Percentiles rank a stretch among this genome's conserved stretches.
Evolutionary conservation across 2,797 vertebrate species (phyloP).

Genomic region (Lacerta agilis): DNA sequence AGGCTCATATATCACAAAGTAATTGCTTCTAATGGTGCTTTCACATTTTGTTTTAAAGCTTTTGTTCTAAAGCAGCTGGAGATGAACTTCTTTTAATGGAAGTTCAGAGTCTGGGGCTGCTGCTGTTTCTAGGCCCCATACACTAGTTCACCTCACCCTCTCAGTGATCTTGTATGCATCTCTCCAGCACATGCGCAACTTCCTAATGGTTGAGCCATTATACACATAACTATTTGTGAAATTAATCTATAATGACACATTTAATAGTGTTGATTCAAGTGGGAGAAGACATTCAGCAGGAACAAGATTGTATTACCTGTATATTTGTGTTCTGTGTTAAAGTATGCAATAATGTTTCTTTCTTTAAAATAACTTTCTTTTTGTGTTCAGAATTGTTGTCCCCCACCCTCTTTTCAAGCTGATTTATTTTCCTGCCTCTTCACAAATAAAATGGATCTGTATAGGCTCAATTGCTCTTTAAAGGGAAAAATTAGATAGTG

Average conservation of each 20-base stretch:
- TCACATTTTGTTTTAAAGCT: too few species aligned
- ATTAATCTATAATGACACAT: not conserved
- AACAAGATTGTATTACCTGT: not conserved
- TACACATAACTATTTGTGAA: not conserved
- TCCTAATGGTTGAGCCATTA: not conserved
- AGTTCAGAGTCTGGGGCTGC: too few species aligned
- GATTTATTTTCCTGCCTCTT: not conserved
- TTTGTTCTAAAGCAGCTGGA: too few species aligned
- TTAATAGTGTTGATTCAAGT: not conserved
- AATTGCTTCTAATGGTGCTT: too few species aligned
- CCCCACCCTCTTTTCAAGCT: not conserved
- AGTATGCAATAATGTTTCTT: not conserved
- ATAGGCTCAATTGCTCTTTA: not conserved
- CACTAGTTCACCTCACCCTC: too few species aligned
- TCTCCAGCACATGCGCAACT: not conserved
- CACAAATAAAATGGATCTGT: constrained; percentile 14
- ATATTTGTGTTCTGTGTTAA: not conserved
- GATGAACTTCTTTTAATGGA: too few species aligned
- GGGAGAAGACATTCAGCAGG: not conserved
- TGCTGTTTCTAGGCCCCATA: too few species aligned
- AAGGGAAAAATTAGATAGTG: not conserved
- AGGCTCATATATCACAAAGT: too few species aligned
- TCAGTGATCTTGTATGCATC: not conserved
- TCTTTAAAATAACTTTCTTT: not conserved
- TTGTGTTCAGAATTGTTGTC: not conserved